Evolutionary conservation across 2,888 invertebrate species (phyloP).

Genomic region (Teinopalpus imperialis): DNA sequence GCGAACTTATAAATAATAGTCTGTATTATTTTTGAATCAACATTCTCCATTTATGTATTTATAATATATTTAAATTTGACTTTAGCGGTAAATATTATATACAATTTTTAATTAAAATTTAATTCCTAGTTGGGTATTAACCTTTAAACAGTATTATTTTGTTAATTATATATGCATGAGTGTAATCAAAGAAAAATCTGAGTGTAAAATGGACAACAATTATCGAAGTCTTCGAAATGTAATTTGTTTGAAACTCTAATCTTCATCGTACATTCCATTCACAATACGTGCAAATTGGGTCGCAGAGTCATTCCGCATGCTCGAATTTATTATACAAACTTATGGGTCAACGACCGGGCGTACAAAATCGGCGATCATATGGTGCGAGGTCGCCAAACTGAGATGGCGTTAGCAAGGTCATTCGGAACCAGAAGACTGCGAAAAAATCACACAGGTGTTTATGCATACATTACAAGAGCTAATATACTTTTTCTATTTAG

Average conservation of each 20-base stretch:
- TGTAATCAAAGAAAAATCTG: too few species aligned
- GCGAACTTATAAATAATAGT: too few species aligned
- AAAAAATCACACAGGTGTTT: conserved; percentile 20
- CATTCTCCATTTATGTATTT: too few species aligned
- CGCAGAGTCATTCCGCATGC: conserved; percentile 49
- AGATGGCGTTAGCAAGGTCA: conserved; percentile 63
- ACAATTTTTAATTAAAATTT: too few species aligned
- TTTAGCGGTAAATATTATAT: too few species aligned
- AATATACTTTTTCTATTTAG: conserved; percentile 6
- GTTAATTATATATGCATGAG: too few species aligned
- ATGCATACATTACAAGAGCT: conserved; percentile 1
- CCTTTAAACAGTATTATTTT: too few species aligned
- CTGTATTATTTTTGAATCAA: too few species aligned
- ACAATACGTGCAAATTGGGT: conserved; percentile 51
- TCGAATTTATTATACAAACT: conserved; percentile 54
- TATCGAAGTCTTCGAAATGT: too few species aligned
- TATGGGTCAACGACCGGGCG: conserved; percentile 61
- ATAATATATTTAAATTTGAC: too few species aligned
- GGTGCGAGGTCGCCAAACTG: conserved; percentile 65
- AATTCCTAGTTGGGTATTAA: too few species aligned
- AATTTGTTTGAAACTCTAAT: conserved; percentile 23
- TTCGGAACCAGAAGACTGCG: conserved; percentile 31
- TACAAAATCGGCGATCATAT: conserved; percentile 60
- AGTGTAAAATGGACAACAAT: too few species aligned
- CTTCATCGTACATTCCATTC: conserved; percentile 21